Conservation (phyloP, 2,113 vertebrate genomes). For the Notechis scutatus region DNA sequence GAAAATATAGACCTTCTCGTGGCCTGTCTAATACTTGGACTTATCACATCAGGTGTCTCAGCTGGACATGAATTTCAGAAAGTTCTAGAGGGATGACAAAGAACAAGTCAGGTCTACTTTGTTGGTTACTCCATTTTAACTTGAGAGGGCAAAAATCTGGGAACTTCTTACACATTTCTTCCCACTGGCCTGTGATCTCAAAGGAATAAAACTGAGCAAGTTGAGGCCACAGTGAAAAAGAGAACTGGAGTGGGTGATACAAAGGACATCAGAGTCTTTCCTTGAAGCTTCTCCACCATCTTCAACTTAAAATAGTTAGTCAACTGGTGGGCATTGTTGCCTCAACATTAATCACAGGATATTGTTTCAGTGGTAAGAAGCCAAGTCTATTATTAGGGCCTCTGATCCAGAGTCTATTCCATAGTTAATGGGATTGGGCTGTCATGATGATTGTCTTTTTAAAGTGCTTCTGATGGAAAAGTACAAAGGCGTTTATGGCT, state of each 20-base stretch:
- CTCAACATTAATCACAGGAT: conserved; percentile 10
- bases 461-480: conserved; percentile 11
- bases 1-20: not conserved
- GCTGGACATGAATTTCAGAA: not conserved
- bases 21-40: not conserved
- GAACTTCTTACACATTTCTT: not conserved
- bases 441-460: not conserved
- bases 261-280: not conserved
- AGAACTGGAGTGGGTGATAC: not conserved
- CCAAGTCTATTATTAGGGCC: not conserved
- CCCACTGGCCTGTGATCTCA: not conserved
- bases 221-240: not conserved
- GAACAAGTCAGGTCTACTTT: not conserved
- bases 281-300: not conserved
- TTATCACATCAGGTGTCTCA: not conserved
- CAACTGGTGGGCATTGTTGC: not conserved
- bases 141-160: not conserved
- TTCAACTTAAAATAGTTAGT: not conserved
- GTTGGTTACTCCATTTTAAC: not conserved
- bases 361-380: not conserved
- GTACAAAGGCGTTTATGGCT: not conserved
- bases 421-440: conserved; percentile 2
- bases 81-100: not conserved
- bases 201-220: not conserved
- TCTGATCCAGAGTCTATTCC: not conserved